Evolutionary conservation across 2,888 invertebrate species (phyloP), one percentile per base, ranked within the genome.

Genomic region (Schizaphis graminum): DNA sequence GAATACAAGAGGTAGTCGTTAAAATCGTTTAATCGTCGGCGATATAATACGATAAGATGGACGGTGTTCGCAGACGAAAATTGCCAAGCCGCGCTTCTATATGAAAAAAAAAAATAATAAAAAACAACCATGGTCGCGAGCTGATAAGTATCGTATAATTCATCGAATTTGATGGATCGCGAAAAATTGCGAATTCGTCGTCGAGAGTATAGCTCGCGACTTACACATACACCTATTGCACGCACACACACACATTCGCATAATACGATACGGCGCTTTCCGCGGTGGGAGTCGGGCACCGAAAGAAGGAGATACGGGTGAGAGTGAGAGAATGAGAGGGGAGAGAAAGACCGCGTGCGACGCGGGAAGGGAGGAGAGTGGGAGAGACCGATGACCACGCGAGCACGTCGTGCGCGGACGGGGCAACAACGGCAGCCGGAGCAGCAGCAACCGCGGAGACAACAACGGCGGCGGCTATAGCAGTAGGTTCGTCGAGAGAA

Each of bases 401-500:
- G 92, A 88, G 89, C 89, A 28, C 88, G 47, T 44, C 24, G 44
- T 26, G n/a, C 53, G 53, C 26, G 26, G 47, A 24, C 90, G 41
- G 44, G 47, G 87, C 77, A 77, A 77, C 77, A 77, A 24, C 77
- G 35, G 77, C 77, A 77, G 35, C 77, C 77, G 16, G 7, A 77
- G 77, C 77, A 35, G 77, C 77, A 35, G 41, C 89, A 24, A 21
- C 61, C 21, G 28, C 56, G 28, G 85, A 53, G 16, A 47, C 47
- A 26, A 26, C 85, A 28, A 57, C 44, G 10, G 26, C 61, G 41
- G 53, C 35, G n/a, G 49, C 85, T 28, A 28, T 49, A 41, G 28
- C 21, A 86, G 91, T 89, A 93, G 93, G 93, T 77, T 89, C 67
- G 91, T 85, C 91, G 91, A 85, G 35, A 44, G 93, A 89, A 85